A percentile compares a stretch with the other conserved stretches of the same genome.
Evolutionary conservation across 2,888 invertebrate genomes (phyloP).

Genomic region (Caenorhabditis afra): DNA sequence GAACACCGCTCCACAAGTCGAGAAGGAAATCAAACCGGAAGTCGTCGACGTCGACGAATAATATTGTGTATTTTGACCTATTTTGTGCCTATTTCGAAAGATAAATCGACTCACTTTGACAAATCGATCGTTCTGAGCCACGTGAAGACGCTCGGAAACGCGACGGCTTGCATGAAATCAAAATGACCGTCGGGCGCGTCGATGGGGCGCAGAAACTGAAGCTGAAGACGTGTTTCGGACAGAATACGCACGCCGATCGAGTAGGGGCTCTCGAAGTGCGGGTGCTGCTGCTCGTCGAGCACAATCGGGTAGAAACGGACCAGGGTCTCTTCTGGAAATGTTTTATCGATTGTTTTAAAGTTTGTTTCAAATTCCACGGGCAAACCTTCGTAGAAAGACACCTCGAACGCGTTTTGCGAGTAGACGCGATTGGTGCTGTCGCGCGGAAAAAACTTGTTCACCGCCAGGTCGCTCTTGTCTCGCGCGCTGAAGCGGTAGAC

Average conservation of each 20-base stretch:
- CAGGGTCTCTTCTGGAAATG: conserved; percentile 34
- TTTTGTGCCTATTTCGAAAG: too few species aligned
- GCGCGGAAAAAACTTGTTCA: conserved; percentile 52
- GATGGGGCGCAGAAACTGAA: conserved; percentile 34
- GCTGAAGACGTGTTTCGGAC: conserved; percentile 6
- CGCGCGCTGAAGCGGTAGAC: conserved; percentile 17
- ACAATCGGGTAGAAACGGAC: conserved; percentile 49
- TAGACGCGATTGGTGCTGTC: conserved; percentile 8
- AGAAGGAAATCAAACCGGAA: too few species aligned
- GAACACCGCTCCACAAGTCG: too few species aligned
- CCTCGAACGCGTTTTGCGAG: conserved; percentile 53
- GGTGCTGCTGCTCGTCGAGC: conserved; percentile 26
- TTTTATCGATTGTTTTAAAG: too few species aligned
- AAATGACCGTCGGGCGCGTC: conserved; percentile 28
- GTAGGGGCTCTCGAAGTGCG: conserved; percentile 47
- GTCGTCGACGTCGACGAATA: too few species aligned
- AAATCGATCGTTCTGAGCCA: conserved; percentile 61
- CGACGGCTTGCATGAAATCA: conserved; percentile 42
- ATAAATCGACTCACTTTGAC: conserved; percentile 40
- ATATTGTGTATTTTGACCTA: too few species aligned
- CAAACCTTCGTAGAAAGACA: conserved; percentile 49
- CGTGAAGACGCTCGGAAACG: conserved; percentile 45
- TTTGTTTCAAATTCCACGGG: too few species aligned
- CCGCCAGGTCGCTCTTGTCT: conserved; percentile 23
- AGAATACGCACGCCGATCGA: conserved; percentile 18